A percentile compares a stretch with the other conserved stretches of the same genome.
Conservation (phyloP, 2,888 invertebrate species). For the Raillietiella orientalis region DNA sequence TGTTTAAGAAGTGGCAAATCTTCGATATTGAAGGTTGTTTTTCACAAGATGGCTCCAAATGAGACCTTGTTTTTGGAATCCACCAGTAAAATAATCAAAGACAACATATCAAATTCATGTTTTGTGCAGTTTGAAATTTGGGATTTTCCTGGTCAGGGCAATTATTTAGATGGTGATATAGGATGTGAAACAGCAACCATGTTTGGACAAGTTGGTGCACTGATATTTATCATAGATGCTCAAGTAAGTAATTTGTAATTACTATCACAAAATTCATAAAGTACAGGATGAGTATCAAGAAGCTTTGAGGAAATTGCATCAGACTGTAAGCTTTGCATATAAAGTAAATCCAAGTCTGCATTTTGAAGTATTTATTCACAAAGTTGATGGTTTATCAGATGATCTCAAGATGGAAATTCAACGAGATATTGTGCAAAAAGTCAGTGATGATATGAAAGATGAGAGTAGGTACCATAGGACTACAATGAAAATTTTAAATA, state of each 20-base stretch:
- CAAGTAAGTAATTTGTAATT: slow-evolving; percentile 12
- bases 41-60: slow-evolving; percentile 99
- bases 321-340: slow-evolving; percentile 75
- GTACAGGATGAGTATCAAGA: slow-evolving; percentile 83
- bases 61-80: slow-evolving; percentile 94
- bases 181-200: slow-evolving; percentile 84
- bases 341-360: slow-evolving; percentile 84
- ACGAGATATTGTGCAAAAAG: slow-evolving; percentile 84
- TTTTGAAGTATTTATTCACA: slow-evolving; percentile 94
- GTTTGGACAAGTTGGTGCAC: slow-evolving; percentile 83
- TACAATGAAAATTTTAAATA: too few species aligned
- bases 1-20: slow-evolving; percentile 77
- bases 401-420: slow-evolving; percentile 98
- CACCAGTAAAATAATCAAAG: slow-evolving; percentile 91
- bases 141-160: slow-evolving; percentile 98
- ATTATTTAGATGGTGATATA: slow-evolving; percentile 86
- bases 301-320: slow-evolving; percentile 63
- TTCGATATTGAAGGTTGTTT: slow-evolving; percentile 98
- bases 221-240: slow-evolving; percentile 97
- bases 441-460: slow-evolving; percentile 74
- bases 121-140: slow-evolving; percentile 99
- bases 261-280: slow-evolving; percentile 1
- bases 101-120: slow-evolving; percentile 82
- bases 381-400: slow-evolving; percentile 94
- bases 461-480: slow-evolving; percentile 21